Evolutionary conservation across 2,113 vertebrate species (phyloP).

Genomic region (Rattus norvegicus): GRCr8 NC_086038.1:31304501-31305000

Average conservation of each 20-base stretch:
- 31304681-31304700: conserved; percentile 93
- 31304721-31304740: conserved; percentile 89
- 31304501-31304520: background rate
- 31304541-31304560: background rate
- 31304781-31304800: conserved; percentile 89
- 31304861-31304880: conserved; percentile 96
- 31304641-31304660: background rate
- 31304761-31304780: conserved; percentile 98
- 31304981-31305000: no score
- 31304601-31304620: background rate
- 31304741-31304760: conserved; percentile 61
- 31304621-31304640: background rate
- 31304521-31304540: background rate
- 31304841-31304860: conserved; percentile 97
- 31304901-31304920: no score
- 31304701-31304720: conserved; percentile 96
- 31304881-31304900: no score
- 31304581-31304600: background rate
- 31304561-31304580: background rate
- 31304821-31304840: conserved; percentile 94
- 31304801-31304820: conserved; percentile 96
- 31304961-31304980: no score
- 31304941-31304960: no score
- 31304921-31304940: no score
- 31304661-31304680: conserved; percentile 92